Base-by-base conservation (phyloP, 2,888 invertebrate genomes). In the Drosophila hamatofila region DNA sequence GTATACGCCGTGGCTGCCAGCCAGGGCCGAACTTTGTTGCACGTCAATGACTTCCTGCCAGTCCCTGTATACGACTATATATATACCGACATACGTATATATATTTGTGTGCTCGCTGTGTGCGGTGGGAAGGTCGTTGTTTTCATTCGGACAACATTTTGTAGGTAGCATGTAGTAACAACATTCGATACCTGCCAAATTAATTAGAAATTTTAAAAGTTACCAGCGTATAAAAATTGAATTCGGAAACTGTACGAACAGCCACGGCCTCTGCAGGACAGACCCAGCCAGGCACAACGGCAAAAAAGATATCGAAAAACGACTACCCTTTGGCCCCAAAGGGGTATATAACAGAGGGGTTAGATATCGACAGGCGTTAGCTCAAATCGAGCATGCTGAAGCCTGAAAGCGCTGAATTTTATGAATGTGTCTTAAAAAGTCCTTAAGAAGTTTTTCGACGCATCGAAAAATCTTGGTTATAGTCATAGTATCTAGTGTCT, bases 171-270 rank as follows among this genome's bases (percentile, higher is more conserved):
- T 52, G 58, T 55, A 54, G 61, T 46, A 73, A 61, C 60, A 75
- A 67, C 42, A 46, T 69, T 69, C 51, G 63, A 59, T 65, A 70
- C 60, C 70, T 76, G 76, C 79, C 73, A 80, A 80, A 80, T 81
- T 76, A 81, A 79, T 76, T 66, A 80, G 61, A 83, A 80, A 80
- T 70, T 82, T 80, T 72, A 64, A 61, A 60, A 73, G 74, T 63
- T 73, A 42, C 60, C 33, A 66, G 72, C 60, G n/a, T 18, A 46
- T 35, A 54, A 72, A 67, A 56, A 42, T 64, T 49, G 39, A 54
- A 68, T 52, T 42, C 30, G 44, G 56, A 42, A 60, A 56, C 35
- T 25, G 33, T 46, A 46, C 21, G 27, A 30, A 42, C 60, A 35
- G 51, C 35, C 35, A 12, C 12, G 21, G n/a, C 16, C 27, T 1